Percentiles rank a stretch among this genome's conserved stretches.
These are phyloP conservation scores for Ciconia stormi DNA, from an alignment of 2,113 vertebrate genomes.

Conservation along the genomic window DNA sequence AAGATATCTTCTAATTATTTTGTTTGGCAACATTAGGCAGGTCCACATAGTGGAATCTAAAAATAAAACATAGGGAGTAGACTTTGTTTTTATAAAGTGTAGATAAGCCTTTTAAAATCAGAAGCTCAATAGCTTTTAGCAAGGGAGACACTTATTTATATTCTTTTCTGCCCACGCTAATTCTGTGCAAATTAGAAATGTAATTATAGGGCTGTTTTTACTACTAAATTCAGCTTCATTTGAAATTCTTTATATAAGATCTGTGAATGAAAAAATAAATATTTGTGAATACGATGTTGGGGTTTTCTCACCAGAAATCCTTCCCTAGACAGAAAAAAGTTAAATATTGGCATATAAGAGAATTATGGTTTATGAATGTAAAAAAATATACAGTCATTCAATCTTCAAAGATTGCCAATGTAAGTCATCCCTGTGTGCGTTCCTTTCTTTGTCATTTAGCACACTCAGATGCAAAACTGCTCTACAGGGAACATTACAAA, in stretches of 20 bases:
- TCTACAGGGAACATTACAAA: constrained; percentile 4
- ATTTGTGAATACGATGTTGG: constrained; percentile 15
- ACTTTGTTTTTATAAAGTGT: not conserved
- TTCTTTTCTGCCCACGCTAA: not conserved
- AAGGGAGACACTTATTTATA: not conserved
- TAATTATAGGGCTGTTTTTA: not conserved
- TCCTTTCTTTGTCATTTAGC: constrained; percentile 33
- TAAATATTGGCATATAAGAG: constrained; percentile 10
- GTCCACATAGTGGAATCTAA: not conserved
- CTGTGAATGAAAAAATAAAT: constrained; percentile 23
- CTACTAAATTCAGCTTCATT: constrained; percentile 1
- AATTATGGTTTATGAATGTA: constrained; percentile 25
- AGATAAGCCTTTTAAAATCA: not conserved
- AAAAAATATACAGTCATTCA: constrained; percentile 30
- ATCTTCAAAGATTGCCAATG: not conserved
- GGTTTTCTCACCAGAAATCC: constrained; percentile 31
- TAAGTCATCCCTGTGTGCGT: not conserved
- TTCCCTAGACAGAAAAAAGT: not conserved
- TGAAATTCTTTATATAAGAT: constrained; percentile 12
- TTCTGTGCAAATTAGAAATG: constrained; percentile 39
- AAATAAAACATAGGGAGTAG: not conserved
- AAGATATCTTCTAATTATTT: not conserved
- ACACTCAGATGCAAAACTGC: constrained; percentile 16
- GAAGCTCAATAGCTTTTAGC: not conserved
- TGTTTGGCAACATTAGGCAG: not conserved